Conservation (phyloP, 2,113 vertebrate species). For the Martes martes region DNA sequence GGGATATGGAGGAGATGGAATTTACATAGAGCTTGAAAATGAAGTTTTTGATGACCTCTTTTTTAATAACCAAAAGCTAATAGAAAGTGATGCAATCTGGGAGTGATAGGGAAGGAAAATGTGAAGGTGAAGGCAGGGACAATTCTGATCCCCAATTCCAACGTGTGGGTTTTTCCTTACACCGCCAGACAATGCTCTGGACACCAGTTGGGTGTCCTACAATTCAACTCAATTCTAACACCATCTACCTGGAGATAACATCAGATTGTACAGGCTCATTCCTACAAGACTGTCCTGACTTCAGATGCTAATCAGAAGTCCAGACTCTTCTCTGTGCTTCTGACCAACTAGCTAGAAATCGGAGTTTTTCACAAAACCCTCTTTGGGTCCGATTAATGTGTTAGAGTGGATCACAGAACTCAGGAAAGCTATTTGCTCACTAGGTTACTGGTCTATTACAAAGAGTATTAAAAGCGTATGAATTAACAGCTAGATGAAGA, state of each 20-base stretch:
- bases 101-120: background rate
- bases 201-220: background rate
- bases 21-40: background rate
- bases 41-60: background rate
- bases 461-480: background rate
- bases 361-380: too few species aligned
- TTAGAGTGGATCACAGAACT: background rate
- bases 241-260: background rate
- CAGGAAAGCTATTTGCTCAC: background rate
- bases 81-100: background rate
- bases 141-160: background rate
- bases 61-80: background rate
- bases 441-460: background rate
- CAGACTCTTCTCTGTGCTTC: background rate
- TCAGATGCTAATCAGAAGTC: background rate
- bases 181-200: background rate
- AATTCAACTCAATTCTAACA: background rate
- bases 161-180: background rate
- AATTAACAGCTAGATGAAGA: background rate
- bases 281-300: background rate
- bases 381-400: background rate
- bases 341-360: background rate
- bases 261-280: background rate
- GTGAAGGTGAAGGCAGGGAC: background rate
- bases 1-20: background rate